Evolutionary conservation across 2,888 invertebrate species (phyloP).

Genomic region (Heteromurus nitidus): DNA sequence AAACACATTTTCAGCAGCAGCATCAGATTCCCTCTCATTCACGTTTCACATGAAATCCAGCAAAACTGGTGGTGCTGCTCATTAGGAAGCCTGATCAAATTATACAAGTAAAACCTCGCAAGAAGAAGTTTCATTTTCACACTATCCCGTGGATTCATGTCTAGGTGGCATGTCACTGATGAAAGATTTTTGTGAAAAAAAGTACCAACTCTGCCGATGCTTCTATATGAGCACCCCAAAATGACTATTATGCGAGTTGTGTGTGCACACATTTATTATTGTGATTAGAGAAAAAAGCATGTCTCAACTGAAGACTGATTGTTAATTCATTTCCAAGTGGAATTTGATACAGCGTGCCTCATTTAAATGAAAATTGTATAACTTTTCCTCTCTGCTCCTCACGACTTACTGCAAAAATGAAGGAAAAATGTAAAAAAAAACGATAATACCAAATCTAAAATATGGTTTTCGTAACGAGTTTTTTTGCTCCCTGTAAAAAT

Average conservation of each 20-base stretch:
- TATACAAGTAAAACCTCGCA: no score
- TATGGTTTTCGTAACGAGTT: constrained; percentile 1
- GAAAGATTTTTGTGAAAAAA: constrained; percentile 12
- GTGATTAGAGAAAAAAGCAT: background rate
- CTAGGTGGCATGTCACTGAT: background rate
- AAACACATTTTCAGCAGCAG: no score
- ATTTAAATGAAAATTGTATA: constrained; percentile 20
- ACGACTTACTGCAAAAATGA: background rate
- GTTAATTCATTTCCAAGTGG: constrained; percentile 20
- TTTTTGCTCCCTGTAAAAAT: no score
- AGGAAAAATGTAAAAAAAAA: background rate
- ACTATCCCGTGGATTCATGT: constrained; percentile 23
- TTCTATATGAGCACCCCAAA: no score
- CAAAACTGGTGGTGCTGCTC: constrained; percentile 49
- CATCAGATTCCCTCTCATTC: constrained; percentile 2
- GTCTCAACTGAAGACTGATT: background rate
- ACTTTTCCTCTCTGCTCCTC: background rate
- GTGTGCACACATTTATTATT: no score
- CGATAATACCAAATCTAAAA: no score
- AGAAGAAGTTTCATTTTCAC: constrained; percentile 48
- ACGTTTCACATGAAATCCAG: constrained; percentile 43
- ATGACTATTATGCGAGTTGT: no score
- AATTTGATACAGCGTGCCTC: constrained; percentile 8
- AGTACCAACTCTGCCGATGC: background rate
- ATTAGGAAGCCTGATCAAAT: constrained; percentile 47